These are phyloP conservation scores for Acleris sparsana DNA, from an alignment of 2,888 invertebrate species.

Conservation along the genomic window DNA sequence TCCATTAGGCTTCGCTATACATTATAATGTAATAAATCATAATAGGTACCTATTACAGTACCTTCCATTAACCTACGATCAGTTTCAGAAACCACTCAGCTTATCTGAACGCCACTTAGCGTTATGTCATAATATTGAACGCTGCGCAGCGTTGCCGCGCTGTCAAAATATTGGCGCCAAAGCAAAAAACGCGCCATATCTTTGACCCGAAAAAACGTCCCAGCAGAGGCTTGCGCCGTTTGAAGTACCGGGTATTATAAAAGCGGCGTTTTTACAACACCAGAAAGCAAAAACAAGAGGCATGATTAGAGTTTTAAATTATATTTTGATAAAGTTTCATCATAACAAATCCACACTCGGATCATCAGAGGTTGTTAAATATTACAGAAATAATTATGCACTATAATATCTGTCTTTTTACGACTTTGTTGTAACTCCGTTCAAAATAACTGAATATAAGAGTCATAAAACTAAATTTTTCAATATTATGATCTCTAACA, in stretches of 20 bases:
- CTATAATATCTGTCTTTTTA: no score
- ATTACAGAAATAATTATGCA: no score
- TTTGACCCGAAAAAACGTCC: slow-evolving; percentile 34
- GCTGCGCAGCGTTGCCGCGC: slow-evolving; percentile 64
- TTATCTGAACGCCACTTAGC: slow-evolving; percentile 73
- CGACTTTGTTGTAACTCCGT: no score
- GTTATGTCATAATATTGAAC: slow-evolving; percentile 69
- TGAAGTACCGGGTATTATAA: slow-evolving; percentile 14
- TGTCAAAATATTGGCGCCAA: slow-evolving; percentile 74
- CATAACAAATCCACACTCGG: no score
- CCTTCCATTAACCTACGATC: slow-evolving; percentile 35
- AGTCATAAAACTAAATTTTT: no score
- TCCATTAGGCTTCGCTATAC: background rate
- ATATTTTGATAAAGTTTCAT: no score
- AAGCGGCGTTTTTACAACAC: no score
- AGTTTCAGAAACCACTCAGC: slow-evolving; percentile 45
- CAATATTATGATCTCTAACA: no score
- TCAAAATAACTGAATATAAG: no score
- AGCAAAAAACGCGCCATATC: slow-evolving; percentile 42
- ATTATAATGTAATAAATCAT: slow-evolving; percentile 9
- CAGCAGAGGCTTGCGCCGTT: slow-evolving; percentile 27
- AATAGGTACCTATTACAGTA: slow-evolving; percentile 3
- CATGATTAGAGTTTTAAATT: no score
- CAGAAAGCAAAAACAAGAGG: no score
- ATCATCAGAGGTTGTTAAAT: no score